These are phyloP conservation scores for Eupelmus urozonus DNA, from an alignment of 2,888 invertebrate species.

Conservation along the genomic window DNA sequence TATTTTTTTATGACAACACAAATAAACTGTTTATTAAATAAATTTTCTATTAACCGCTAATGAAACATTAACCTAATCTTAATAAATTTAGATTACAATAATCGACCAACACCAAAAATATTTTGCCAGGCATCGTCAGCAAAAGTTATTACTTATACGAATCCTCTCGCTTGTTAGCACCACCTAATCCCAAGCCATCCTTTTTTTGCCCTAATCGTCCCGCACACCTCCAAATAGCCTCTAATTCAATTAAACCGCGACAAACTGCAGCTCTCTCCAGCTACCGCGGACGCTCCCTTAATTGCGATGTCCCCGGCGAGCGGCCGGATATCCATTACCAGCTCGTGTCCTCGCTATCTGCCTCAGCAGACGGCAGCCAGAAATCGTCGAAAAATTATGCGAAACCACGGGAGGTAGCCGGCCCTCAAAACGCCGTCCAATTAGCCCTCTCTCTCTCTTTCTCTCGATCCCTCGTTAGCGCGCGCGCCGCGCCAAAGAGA, in stretches of 20 bases:
- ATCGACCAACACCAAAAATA: too few species aligned
- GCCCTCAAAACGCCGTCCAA: constrained; percentile 44
- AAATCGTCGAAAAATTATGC: constrained; percentile 40
- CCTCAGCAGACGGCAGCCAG: neutral
- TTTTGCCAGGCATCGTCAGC: too few species aligned
- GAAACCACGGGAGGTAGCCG: constrained; percentile 40
- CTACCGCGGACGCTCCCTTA: constrained; percentile 19
- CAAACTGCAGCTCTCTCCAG: neutral
- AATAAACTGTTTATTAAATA: too few species aligned
- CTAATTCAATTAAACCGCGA: constrained; percentile 46
- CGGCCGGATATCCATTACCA: constrained; percentile 27
- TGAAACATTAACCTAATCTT: too few species aligned
- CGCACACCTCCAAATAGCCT: neutral
- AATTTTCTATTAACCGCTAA: too few species aligned
- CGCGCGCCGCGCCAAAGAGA: neutral
- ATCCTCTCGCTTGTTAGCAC: too few species aligned
- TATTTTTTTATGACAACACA: too few species aligned
- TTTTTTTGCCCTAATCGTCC: neutral
- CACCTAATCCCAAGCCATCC: too few species aligned
- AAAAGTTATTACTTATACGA: too few species aligned
- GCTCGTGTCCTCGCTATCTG: constrained; percentile 26
- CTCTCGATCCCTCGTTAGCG: constrained; percentile 49
- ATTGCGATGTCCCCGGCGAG: neutral
- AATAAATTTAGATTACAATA: too few species aligned
- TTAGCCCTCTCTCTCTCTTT: constrained; percentile 45